Evolutionary conservation across 2,797 vertebrate species (phyloP).

Genomic region (Chaetodon trifasciatus): DNA sequence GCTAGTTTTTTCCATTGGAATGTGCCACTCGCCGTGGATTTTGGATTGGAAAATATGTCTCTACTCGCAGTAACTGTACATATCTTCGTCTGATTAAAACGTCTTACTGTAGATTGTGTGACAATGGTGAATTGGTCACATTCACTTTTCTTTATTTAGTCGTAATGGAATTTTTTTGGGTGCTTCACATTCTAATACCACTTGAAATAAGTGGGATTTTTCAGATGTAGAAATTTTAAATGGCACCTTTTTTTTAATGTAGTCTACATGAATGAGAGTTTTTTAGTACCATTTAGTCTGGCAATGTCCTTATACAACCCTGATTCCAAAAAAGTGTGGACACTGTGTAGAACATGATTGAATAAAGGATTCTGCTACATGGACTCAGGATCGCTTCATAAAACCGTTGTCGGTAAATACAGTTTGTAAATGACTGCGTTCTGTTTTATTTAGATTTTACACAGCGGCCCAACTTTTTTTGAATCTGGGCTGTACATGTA

Average conservation of each 20-base stretch:
- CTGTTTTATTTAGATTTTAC: no score
- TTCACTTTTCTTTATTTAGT: not conserved
- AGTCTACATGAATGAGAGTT: not conserved
- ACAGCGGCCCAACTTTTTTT: no score
- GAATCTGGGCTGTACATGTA: no score
- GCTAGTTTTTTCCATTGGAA: not conserved
- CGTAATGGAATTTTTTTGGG: not conserved
- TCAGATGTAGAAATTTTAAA: not conserved
- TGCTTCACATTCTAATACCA: conserved; percentile 7
- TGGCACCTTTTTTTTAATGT: not conserved
- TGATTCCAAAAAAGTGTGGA: no score
- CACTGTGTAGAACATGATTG: no score
- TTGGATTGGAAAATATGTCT: not conserved
- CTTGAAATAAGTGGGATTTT: conserved; percentile 13
- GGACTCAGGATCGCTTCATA: no score
- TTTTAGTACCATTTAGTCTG: not conserved
- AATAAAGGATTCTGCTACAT: no score
- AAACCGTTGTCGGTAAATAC: no score
- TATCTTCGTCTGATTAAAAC: conserved; percentile 11
- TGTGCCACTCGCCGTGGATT: not conserved
- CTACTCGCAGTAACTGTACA: not conserved
- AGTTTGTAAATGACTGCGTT: no score
- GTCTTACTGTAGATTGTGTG: not conserved
- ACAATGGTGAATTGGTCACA: not conserved
- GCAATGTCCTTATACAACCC: not conserved